Evolutionary conservation across 2,797 vertebrate species (phyloP).

Genomic region (Meriones psammophilus): DNA sequence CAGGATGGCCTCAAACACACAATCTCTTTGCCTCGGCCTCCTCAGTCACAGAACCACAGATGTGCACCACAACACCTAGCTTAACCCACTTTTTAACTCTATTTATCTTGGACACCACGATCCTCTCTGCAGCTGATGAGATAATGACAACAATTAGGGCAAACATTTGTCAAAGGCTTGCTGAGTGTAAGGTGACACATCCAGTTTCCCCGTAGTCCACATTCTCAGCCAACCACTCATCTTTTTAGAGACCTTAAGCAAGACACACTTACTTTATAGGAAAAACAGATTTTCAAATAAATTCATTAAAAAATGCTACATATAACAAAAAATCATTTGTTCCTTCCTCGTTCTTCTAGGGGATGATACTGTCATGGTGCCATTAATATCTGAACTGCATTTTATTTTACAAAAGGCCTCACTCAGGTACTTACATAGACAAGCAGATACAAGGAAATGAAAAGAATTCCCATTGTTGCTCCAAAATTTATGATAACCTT

Average conservation of each 20-base stretch:
- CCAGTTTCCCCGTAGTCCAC: background rate
- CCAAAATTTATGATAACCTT: background rate
- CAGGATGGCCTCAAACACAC: background rate
- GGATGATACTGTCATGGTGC: background rate
- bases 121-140: background rate
- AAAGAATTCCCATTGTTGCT: background rate
- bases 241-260: background rate
- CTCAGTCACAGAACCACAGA: background rate
- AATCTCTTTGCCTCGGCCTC: background rate
- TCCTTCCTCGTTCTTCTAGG: constrained; percentile 10
- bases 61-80: background rate
- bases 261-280: constrained; percentile 17
- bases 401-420: background rate
- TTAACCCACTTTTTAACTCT: background rate
- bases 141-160: background rate
- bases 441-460: background rate
- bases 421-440: background rate
- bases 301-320: background rate
- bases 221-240: background rate
- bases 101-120: background rate
- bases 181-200: background rate
- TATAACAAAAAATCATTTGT: background rate
- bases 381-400: background rate
- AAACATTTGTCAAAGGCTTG: background rate
- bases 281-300: constrained; percentile 32